Evolutionary conservation across 2,888 invertebrate genomes (phyloP), one percentile per base, ranked within the genome.

Genomic region (Macrostomum cliftonense): DNA sequence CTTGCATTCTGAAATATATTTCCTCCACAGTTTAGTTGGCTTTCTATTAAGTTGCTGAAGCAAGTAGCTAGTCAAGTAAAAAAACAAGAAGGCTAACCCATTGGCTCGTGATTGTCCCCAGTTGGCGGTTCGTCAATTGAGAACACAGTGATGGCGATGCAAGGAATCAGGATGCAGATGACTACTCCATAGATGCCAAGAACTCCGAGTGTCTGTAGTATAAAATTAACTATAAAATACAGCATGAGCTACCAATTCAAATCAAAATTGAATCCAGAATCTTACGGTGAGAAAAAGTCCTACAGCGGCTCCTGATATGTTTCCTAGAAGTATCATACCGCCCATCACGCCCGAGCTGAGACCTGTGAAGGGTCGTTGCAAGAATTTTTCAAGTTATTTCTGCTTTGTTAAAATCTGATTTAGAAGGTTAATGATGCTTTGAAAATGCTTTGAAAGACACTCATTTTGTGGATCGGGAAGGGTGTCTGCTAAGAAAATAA

Each of bases 301-400:
- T 13, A 64, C 57, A 1, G 59, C 60, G 13, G 67, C 67, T 2
- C 67, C 67, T 14, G 61, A 57, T 1, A 65, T 64, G 52, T 66
- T 66, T 11, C 67, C 67, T 14, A 63, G 50, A 5, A 67, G 52
- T 36, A 64, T 65, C 63, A 65, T 64, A 12, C 63, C 63, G 1
- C 65, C 65, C 65, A 67, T 67, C 13, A 65, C 62, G n/a, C 67
- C 67, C 14, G 67, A 67, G 52, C 60, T 65, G 16, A 65, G 57
- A 47, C 67, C 67, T 67, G 53, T 28, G 5, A 7, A 4, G 28
- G n/a, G n/a, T n/a, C n/a, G n/a, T n/a, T n/a, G n/a, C n/a, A n/a
- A n/a, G n/a, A n/a, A n/a, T n/a, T n/a, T n/a, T n/a, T n/a, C n/a
- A n/a, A n/a, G n/a, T n/a, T n/a, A n/a, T n/a, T n/a, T n/a, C n/a